These are phyloP conservation scores for Himantopus leucocephalus DNA, from an alignment of 2,113 vertebrate species.

Conservation along the genomic window DNA sequence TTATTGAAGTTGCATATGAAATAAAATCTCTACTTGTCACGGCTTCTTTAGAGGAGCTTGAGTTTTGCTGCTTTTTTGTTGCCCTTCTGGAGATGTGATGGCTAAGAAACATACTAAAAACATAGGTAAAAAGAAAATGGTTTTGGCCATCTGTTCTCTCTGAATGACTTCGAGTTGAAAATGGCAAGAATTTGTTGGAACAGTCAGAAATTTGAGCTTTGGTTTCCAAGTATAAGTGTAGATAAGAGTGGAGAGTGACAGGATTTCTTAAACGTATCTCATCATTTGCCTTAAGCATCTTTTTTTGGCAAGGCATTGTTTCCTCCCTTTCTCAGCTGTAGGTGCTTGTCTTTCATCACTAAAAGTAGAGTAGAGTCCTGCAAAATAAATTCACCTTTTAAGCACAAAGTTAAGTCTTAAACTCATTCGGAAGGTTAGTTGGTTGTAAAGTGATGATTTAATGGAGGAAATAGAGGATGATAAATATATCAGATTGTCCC, in stretches of 20 bases:
- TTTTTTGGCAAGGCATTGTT: not conserved
- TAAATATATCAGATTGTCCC: not conserved
- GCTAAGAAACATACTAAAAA: not conserved
- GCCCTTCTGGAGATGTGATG: not conserved
- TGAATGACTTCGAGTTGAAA: not conserved
- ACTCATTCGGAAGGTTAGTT: not conserved
- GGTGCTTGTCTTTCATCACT: not conserved
- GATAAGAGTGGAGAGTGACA: not conserved
- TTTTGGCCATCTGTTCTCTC: not conserved
- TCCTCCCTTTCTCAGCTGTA: not conserved
- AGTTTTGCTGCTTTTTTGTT: not conserved
- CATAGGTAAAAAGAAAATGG: not conserved
- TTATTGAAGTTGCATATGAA: not conserved
- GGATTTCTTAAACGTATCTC: not conserved
- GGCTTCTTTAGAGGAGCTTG: not conserved
- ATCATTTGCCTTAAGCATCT: not conserved
- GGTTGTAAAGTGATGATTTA: not conserved
- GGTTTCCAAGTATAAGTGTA: not conserved
- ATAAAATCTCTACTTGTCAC: not conserved
- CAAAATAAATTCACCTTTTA: not conserved
- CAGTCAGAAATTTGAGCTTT: not conserved
- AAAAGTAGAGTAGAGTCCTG: not conserved
- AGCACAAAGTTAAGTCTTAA: not conserved
- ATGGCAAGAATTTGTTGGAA: not conserved
- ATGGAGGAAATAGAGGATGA: not conserved